Conservation (phyloP, 2,888 invertebrate species). For the Cerastoderma edule region DNA sequence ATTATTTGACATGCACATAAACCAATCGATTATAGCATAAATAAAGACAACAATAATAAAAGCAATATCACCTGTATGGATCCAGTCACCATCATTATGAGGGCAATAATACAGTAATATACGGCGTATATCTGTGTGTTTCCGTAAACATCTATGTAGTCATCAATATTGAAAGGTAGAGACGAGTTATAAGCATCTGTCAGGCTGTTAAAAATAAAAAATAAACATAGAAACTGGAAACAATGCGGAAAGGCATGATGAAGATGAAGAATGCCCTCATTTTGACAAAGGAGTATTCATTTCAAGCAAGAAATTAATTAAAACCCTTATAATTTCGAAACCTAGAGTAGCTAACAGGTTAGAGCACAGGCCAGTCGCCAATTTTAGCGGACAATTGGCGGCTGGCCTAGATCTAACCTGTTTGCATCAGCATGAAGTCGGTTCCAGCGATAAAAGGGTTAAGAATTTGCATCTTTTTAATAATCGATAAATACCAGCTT, state of each 20-base stretch:
- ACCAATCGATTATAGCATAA: neutral
- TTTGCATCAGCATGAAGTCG: too few species aligned
- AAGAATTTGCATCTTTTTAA: too few species aligned
- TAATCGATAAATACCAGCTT: too few species aligned
- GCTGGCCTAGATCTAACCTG: too few species aligned
- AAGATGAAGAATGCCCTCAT: neutral
- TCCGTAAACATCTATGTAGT: slow-evolving; percentile 25
- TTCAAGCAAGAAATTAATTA: neutral
- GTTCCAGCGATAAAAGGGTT: too few species aligned
- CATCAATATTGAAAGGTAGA: slow-evolving; percentile 17
- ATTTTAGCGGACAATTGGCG: too few species aligned
- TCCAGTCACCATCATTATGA: slow-evolving; percentile 3
- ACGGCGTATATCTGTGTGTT: neutral
- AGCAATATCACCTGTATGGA: slow-evolving; percentile 16
- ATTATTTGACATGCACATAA: neutral
- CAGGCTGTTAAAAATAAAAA: neutral
- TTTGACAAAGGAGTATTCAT: neutral
- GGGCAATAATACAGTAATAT: slow-evolving; percentile 22
- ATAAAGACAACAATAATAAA: neutral
- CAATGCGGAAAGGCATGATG: neutral
- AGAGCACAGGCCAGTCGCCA: neutral
- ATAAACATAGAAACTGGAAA: neutral
- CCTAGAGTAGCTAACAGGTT: neutral
- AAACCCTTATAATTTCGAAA: neutral
- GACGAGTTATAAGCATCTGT: slow-evolving; percentile 10